Percentiles rank a stretch among this genome's conserved stretches.
Conservation (phyloP, 2,888 invertebrate genomes). For the Pollenia angustigena region DNA sequence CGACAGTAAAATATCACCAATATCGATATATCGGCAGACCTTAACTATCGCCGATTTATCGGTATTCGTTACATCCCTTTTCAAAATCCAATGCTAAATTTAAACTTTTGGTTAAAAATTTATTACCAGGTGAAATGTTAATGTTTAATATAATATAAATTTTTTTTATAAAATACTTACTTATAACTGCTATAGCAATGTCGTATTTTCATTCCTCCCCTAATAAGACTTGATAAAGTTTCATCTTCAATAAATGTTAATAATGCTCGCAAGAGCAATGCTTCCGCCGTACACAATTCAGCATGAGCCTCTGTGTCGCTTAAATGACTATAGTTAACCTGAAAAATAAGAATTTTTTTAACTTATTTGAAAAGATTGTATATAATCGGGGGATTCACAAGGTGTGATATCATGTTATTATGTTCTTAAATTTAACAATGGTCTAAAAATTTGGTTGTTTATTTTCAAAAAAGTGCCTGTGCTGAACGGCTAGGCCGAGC, state of each 20-base stretch:
- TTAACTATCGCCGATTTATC: no score
- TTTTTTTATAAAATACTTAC: constrained; percentile 85
- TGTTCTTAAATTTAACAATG: no score
- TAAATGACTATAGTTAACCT: constrained; percentile 90
- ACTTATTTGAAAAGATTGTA: background rate
- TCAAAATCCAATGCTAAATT: no score
- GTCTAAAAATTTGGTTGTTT: no score
- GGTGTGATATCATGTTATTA: no score
- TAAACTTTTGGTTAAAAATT: no score
- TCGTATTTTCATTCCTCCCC: constrained; percentile 96
- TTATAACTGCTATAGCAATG: constrained; percentile 96
- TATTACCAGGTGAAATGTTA: background rate
- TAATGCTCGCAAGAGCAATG: constrained; percentile 93
- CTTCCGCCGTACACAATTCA: constrained; percentile 97
- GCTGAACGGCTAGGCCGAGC: no score
- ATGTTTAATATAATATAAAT: background rate
- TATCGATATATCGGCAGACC: no score
- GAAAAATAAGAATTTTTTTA: constrained; percentile 20
- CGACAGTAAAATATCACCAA: no score
- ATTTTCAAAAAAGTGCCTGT: no score
- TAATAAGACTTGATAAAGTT: constrained; percentile 95
- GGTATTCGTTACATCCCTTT: no score
- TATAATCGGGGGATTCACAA: no score
- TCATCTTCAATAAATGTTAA: constrained; percentile 98
- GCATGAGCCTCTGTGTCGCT: constrained; percentile 95